A percentile compares a stretch with the other conserved stretches of the same genome.
Evolutionary conservation across 2,113 vertebrate species (phyloP).

Genomic region (Ciconia maguari): DNA sequence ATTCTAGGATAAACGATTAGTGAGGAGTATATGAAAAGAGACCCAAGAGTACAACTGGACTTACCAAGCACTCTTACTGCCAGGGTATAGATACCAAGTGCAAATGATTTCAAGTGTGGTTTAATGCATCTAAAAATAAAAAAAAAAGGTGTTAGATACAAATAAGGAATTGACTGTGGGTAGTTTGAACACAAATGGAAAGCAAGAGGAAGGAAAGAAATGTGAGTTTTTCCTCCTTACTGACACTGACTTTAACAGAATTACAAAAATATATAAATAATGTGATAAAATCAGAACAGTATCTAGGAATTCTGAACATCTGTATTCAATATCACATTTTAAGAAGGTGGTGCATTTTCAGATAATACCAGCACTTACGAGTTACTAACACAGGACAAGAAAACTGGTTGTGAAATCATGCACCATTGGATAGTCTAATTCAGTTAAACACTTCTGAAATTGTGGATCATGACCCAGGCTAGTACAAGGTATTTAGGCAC

Average conservation of each 20-base stretch:
- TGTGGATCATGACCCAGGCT: neutral
- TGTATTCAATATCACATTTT: neutral
- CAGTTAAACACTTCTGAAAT: neutral
- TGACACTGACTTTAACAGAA: neutral
- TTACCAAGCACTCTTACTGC: conserved; percentile 88
- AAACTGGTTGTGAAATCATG: neutral
- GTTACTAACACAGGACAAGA: neutral
- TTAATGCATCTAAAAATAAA: conserved; percentile 81
- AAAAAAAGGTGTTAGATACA: neutral
- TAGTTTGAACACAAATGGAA: neutral
- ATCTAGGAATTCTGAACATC: neutral
- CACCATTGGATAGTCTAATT: neutral
- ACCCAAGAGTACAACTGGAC: conserved; percentile 10
- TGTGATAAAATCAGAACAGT: neutral
- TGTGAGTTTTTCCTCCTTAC: neutral
- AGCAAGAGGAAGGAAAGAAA: neutral
- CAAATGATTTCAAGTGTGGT: conserved; percentile 89
- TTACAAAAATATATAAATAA: neutral
- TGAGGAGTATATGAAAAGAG: neutral
- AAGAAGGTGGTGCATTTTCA: neutral
- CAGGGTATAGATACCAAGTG: conserved; percentile 88
- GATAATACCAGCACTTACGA: neutral
- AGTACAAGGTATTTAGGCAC: neutral
- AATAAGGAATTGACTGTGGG: neutral
- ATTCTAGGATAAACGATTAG: neutral